Percentiles rank a stretch among this genome's conserved stretches.
phyloP scores from a whole-genome alignment of 2,797 vertebrate species.

The Chrysocyon brachyurus region DNA sequence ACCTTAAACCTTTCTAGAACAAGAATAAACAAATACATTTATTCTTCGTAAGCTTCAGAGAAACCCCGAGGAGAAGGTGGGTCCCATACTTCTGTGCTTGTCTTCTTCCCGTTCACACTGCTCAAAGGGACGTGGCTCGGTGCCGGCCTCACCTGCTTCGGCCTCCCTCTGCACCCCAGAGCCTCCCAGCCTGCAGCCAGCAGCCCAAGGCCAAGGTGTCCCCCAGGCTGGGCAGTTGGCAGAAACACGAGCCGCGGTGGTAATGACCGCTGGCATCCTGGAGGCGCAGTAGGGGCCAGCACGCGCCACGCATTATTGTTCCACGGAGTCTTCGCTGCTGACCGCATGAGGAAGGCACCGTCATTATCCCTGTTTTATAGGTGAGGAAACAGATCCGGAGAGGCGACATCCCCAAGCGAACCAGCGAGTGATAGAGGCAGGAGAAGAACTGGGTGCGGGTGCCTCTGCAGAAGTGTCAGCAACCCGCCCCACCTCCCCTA shows the following conservation, averaged over 20 bases:
- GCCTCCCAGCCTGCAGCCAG: background rate
- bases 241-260: rapidly evolving
- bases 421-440: background rate
- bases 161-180: background rate
- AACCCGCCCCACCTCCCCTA: background rate
- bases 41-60: slow-evolving; percentile 7
- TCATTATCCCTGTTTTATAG: background rate
- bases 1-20: background rate
- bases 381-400: background rate
- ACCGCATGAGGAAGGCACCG: background rate
- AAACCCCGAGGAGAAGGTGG: background rate
- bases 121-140: background rate
- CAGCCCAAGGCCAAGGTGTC: background rate
- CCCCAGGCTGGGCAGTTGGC: background rate
- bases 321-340: background rate
- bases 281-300: background rate
- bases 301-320: background rate
- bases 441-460: background rate
- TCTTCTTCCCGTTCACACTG: background rate
- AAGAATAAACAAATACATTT: slow-evolving; percentile 23
- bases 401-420: background rate
- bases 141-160: background rate
- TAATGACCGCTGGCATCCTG: rapidly evolving
- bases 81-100: background rate
- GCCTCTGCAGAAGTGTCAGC: background rate